A percentile compares a stretch with the other conserved stretches of the same genome.
phyloP scores from a whole-genome alignment of 2,888 invertebrate species.

The Zygogramma bicolorata region DNA sequence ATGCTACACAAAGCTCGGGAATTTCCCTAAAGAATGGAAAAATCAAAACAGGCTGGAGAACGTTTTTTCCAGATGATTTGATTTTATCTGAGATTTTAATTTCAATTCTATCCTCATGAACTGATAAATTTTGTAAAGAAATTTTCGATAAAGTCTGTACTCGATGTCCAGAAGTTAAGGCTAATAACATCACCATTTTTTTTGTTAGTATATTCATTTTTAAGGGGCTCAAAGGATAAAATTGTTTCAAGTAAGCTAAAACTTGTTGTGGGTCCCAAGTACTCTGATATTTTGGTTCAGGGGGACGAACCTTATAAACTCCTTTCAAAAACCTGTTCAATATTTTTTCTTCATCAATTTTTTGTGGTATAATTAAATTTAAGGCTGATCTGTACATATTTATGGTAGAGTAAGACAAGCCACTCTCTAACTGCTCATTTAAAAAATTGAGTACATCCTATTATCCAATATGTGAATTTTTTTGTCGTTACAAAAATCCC shows the following conservation, averaged over 20 bases:
- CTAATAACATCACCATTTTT: not conserved
- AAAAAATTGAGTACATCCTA: not conserved
- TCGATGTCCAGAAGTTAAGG: not conserved
- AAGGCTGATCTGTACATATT: not conserved
- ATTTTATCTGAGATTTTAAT: not conserved
- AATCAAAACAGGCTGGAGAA: not conserved
- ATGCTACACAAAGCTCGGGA: not conserved
- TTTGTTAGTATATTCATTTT: not conserved
- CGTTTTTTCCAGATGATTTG: not conserved
- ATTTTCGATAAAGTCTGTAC: conserved; percentile 4
- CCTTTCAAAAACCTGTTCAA: conserved; percentile 2
- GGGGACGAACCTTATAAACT: not conserved
- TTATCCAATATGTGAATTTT: not conserved
- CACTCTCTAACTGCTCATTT: no score
- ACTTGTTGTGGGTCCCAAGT: conserved; percentile 17
- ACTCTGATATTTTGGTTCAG: conserved; percentile 2
- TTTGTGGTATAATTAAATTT: not conserved
- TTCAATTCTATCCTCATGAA: not conserved
- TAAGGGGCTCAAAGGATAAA: not conserved
- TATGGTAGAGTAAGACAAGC: not conserved
- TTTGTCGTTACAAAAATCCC: not conserved
- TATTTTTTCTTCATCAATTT: not conserved
- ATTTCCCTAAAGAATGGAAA: not conserved
- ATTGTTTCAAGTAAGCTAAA: not conserved
- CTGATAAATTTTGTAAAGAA: not conserved